Percentiles rank a stretch among this genome's conserved stretches.
Evolutionary conservation across 2,797 vertebrate genomes (phyloP).

Genomic region (Delichon dasypus): DNA sequence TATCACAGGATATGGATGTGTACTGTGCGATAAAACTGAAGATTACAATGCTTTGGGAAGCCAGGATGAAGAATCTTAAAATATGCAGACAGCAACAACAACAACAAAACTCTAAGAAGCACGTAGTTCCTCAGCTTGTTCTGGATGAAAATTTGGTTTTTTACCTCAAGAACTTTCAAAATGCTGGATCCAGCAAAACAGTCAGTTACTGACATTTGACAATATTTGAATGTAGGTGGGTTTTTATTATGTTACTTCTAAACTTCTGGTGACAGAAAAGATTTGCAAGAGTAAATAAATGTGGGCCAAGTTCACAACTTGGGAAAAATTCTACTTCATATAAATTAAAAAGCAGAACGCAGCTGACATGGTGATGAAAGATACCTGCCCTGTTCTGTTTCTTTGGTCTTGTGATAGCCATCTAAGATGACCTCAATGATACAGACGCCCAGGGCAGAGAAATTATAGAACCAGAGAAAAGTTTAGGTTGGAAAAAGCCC

Average conservation of each 20-base stretch:
- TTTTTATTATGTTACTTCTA: conserved; percentile 16
- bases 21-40: background rate
- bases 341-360: background rate
- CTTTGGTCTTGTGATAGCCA: background rate
- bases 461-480: background rate
- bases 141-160: background rate
- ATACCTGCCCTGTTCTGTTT: background rate
- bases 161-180: conserved; percentile 5
- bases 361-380: background rate
- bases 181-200: background rate
- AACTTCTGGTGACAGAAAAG: conserved; percentile 3
- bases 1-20: background rate
- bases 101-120: background rate
- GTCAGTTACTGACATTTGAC: background rate
- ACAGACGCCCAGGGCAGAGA: background rate
- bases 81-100: background rate
- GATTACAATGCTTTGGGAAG: background rate
- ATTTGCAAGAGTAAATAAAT: conserved; percentile 3
- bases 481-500: background rate
- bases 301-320: background rate
- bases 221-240: background rate
- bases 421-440: background rate
- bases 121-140: background rate
- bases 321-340: background rate
- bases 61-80: background rate